A percentile compares a stretch with the other conserved stretches of the same genome.
phyloP scores from a whole-genome alignment of 1,140 invertebrate genomes.

The Agrypnia vestita region DNA sequence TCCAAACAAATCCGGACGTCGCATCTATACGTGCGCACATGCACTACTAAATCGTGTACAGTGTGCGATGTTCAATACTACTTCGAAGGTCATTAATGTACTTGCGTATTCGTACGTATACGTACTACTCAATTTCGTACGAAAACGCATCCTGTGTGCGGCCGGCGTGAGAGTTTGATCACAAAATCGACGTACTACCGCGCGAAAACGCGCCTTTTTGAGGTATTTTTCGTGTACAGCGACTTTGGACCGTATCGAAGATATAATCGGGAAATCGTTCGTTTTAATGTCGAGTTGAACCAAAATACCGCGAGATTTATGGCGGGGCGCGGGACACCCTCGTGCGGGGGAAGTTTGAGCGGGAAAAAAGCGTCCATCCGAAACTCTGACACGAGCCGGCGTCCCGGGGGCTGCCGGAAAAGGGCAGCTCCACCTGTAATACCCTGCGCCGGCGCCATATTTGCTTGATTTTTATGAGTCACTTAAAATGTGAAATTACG shows the following conservation, averaged over 20 bases:
- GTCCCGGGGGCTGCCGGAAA: background rate
- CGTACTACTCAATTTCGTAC: too few relatives aligned
- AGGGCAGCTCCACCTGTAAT: constrained; percentile 5
- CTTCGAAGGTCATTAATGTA: too few relatives aligned
- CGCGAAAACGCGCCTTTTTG: too few relatives aligned
- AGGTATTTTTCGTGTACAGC: too few relatives aligned
- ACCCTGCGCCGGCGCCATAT: background rate
- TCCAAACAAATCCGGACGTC: too few relatives aligned
- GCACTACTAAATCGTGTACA: too few relatives aligned
- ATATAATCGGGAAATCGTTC: background rate
- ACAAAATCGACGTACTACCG: too few relatives aligned
- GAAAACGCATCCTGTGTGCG: too few relatives aligned
- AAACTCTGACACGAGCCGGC: background rate
- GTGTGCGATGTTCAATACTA: too few relatives aligned
- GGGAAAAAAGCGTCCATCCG: constrained; percentile 13
- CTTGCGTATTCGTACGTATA: too few relatives aligned
- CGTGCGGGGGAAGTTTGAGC: background rate
- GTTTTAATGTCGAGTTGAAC: background rate
- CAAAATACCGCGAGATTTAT: constrained; percentile 3
- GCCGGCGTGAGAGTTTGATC: too few relatives aligned
- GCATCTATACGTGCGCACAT: too few relatives aligned
- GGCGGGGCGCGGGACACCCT: background rate
- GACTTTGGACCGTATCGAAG: background rate
- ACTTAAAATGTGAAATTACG: constrained; percentile 3
- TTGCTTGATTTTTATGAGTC: constrained; percentile 13